Conservation (phyloP, 2,113 vertebrate genomes). For the Grus americana region DNA sequence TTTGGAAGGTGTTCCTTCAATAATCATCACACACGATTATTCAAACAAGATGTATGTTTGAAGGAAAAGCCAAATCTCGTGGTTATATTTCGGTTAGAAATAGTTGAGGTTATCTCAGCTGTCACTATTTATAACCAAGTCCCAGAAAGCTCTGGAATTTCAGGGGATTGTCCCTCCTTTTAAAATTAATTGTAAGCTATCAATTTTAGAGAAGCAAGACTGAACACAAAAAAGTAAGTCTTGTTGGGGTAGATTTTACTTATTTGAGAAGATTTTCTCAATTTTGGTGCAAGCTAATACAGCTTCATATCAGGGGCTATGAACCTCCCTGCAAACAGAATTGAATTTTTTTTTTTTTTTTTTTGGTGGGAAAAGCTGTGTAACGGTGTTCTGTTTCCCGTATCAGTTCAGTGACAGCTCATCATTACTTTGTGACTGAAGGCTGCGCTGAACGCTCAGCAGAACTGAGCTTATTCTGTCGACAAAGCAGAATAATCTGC, state of each 20-base stretch:
- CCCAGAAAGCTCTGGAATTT: background rate
- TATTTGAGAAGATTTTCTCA: background rate
- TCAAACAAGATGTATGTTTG: background rate
- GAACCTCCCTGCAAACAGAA: background rate
- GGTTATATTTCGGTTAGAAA: background rate
- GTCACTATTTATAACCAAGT: background rate
- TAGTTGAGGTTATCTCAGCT: background rate
- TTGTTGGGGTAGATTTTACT: background rate
- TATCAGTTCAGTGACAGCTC: background rate
- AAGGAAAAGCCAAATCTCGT: background rate
- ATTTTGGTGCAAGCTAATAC: background rate
- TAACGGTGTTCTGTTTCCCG: background rate
- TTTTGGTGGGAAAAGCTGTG: background rate
- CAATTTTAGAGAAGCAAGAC: background rate
- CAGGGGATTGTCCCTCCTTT: background rate
- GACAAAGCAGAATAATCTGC: background rate
- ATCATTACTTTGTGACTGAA: conserved; percentile 17
- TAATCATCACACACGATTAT: background rate
- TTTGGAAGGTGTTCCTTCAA: background rate
- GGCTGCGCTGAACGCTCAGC: background rate
- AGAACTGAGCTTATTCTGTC: background rate
- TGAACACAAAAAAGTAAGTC: background rate
- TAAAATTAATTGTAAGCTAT: background rate
- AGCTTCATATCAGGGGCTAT: background rate
- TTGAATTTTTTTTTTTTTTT: background rate